A percentile compares a stretch with the other conserved stretches of the same genome.
These are phyloP conservation scores for Penaeus chinensis DNA, from an alignment of 1,140 invertebrate genomes.

Conservation along the genomic window DNA sequence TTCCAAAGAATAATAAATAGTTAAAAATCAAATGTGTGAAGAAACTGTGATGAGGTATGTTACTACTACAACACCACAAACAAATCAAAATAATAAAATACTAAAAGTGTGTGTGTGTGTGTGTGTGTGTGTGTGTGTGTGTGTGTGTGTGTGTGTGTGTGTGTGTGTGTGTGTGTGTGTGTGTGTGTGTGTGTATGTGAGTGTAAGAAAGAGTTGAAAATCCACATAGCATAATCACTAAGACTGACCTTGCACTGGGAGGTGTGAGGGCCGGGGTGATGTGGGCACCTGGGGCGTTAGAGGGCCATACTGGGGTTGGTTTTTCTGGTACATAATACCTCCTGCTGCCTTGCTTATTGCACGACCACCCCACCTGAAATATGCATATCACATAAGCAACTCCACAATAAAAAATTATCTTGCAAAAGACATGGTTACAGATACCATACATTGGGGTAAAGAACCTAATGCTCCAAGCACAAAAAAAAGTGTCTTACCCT, in stretches of 20 bases:
- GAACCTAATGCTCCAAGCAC: not conserved
- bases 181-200: no score
- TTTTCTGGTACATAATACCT: constrained; percentile 47
- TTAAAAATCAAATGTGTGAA: no score
- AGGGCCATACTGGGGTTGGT: constrained; percentile 44
- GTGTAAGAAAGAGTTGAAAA: no score
- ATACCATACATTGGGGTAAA: not conserved
- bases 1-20: no score
- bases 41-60: no score
- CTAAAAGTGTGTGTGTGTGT: no score
- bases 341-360: constrained; percentile 18
- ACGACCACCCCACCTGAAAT: constrained; percentile 44
- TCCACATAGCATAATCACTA: not conserved
- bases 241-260: constrained; percentile 53
- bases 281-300: constrained; percentile 51
- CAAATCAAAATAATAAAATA: no score
- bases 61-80: no score
- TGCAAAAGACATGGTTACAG: not conserved
- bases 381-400: not conserved
- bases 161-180: no score
- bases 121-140: no score
- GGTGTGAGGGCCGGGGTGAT: constrained; percentile 45
- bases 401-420: not conserved
- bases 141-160: no score
- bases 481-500: constrained; percentile 42